Evolutionary conservation across 1,140 invertebrate genomes (phyloP), one percentile per base, ranked within the genome.

Genomic region (Pseudoatta argentina): DNA sequence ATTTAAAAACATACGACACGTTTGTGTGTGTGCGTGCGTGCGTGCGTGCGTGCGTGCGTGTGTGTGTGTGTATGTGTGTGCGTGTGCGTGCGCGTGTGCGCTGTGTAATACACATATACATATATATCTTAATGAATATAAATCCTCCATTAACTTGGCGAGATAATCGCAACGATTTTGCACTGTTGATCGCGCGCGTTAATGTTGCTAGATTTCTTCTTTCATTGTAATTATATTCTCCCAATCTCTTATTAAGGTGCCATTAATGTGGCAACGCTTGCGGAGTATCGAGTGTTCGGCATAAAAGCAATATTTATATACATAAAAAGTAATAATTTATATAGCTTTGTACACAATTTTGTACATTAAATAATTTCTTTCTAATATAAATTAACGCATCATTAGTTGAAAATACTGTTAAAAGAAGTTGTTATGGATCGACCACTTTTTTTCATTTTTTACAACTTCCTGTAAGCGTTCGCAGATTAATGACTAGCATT

Each of bases 71-170:
- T 39, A 5, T 39, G 8, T 44, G 8, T 39, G 1, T 8, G 8
- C 8, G 39, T 39, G 0, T 39, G 0, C 2, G 0, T 39, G 1
- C 8, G 8, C 8, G 39, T 39, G 0, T 39, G 0, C 2, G 0
- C 21, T 39, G 0, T 44, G 0, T 44, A 34, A 24, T 24, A 24
- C 24, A 24, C 10, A 10, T 39, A 39, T 8, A 8, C 8, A 8
- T 8, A 8, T 81, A 27, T 57, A 81, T 71, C 21, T 30, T 81
- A 71, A 81, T 6, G 10, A 81, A 81, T 57, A 30, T 18, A 57
- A 71, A 44, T 71, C 7, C 18, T 69, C 30, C 67, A 30, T 51
- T 30, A n/a, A 39, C 18, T 10, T 2, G 61, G 73, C 27, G 44
- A 24, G 39, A 53, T 34, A 53, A 53, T 79, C n/a, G 61, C 44